Evolutionary conservation across 2,888 invertebrate genomes (phyloP), one percentile per base, ranked within the genome.

Genomic region (Pachydiplax longipennis): DNA sequence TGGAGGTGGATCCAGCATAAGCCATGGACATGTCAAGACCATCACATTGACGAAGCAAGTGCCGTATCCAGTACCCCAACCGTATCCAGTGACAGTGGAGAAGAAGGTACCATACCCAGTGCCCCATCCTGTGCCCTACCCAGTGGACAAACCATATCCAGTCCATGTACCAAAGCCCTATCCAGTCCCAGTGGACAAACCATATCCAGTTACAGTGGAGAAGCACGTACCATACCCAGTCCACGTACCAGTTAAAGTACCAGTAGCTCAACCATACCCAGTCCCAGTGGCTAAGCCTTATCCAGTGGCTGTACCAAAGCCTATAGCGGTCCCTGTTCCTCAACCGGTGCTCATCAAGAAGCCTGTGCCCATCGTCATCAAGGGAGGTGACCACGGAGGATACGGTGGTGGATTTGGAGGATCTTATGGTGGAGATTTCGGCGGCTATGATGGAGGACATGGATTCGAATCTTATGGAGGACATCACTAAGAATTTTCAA

Each of bases 191-290:
- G 96, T 97, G 0, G 96, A 96, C 90, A 92, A 92, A 40, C 92
- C 91, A 10, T 96, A 97, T 25, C 97, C 96, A 58, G 96, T 96
- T 61, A 81, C 91, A 10, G 91, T 92, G 22, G 91, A 91, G 90
- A 92, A 91, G 90, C 92, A 80, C 18, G 91, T 92, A 8, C 92
- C 92, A 10, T 91, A 93, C 95, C 96, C 92, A 94, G 87, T 87
- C 0, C 87, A 58, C 22, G 58, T 58, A 8, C 87, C 87, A 10
- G 94, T 97, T 92, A 96, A 96, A 93, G 95, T 97, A 44, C 96
- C 96, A 91, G 96, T 97, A 83, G 97, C 97, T 1, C 96, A 97
- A 91, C 97, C 97, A 1, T 96, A 96, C 94, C 95, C 97, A 0
- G 97, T 97, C 0, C 96, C 96, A 92, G 95, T 97, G 0, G 93